phyloP scores from a whole-genome alignment of 2,113 vertebrate genomes.

The Mastomys coucha region DNA sequence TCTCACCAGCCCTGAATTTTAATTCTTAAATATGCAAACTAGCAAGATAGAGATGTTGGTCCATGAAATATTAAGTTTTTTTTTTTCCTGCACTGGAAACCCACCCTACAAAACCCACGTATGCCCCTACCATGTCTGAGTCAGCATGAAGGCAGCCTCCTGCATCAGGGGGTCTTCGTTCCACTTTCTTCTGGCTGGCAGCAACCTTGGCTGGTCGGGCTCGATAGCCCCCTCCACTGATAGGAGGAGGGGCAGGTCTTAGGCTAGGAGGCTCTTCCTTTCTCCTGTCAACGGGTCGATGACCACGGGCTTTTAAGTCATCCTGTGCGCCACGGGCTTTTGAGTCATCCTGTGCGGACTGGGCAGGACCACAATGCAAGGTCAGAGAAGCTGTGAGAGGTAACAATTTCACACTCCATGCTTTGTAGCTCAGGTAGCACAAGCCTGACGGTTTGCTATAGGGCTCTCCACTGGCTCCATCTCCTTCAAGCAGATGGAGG shows the following conservation, averaged over 20 bases:
- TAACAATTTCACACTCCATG: neutral
- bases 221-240: constrained; percentile 84
- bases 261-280: constrained; percentile 64
- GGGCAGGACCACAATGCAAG: neutral
- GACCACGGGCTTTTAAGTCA: constrained; percentile 69
- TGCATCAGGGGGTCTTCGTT: constrained; percentile 80
- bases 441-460: neutral
- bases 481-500: neutral
- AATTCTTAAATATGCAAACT: constrained; percentile 36
- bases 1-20: too few species aligned
- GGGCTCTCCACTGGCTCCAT: neutral
- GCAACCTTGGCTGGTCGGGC: constrained; percentile 83
- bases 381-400: neutral
- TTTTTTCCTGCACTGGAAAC: neutral
- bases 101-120: accelerated
- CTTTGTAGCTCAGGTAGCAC: neutral
- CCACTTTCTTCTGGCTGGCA: accelerated
- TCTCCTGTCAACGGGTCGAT: constrained; percentile 86
- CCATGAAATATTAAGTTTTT: neutral
- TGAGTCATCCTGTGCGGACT: too few species aligned
- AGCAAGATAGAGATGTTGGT: neutral
- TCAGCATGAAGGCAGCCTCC: constrained; percentile 91
- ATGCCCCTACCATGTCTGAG: constrained; percentile 87
- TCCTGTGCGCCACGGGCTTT: constrained; percentile 84
- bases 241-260: constrained; percentile 85